These are phyloP conservation scores for Centropristis striata DNA, from an alignment of 2,113 vertebrate genomes.

Conservation along the genomic window DNA sequence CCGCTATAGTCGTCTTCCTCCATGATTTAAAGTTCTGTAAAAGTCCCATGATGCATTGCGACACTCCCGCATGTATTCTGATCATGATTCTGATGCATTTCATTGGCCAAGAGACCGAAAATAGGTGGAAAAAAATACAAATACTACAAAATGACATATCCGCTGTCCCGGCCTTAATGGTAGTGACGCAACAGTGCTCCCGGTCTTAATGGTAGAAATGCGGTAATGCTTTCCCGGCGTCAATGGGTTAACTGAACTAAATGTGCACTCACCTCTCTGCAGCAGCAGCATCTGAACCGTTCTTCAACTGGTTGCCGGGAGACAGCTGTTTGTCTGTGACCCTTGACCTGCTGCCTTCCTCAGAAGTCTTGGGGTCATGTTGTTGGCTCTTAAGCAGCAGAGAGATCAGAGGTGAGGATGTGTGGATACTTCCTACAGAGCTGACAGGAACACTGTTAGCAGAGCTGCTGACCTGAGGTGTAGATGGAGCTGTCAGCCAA, in stretches of 20 bases:
- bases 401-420: conserved; percentile 16
- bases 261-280: conserved; percentile 47
- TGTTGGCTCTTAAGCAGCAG: conserved; percentile 26
- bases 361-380: not conserved
- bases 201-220: no score
- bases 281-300: not conserved
- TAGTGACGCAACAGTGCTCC: no score
- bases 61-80: no score
- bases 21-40: no score
- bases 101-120: no score
- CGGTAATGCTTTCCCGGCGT: no score
- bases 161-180: no score
- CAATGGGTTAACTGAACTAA: not conserved
- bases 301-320: not conserved
- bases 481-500: not conserved
- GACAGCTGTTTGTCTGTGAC: not conserved
- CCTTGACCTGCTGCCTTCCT: conserved; percentile 1
- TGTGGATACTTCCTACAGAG: not conserved
- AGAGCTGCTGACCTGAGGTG: conserved; percentile 50
- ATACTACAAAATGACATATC: no score
- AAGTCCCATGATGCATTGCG: no score
- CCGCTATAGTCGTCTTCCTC: no score
- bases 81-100: no score
- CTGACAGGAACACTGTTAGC: not conserved
- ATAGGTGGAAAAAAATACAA: no score